Base-by-base conservation (phyloP, 30 jellyfish, hydroid and myxozoan genomes). In the Turritopsis dohrnii region DNA sequence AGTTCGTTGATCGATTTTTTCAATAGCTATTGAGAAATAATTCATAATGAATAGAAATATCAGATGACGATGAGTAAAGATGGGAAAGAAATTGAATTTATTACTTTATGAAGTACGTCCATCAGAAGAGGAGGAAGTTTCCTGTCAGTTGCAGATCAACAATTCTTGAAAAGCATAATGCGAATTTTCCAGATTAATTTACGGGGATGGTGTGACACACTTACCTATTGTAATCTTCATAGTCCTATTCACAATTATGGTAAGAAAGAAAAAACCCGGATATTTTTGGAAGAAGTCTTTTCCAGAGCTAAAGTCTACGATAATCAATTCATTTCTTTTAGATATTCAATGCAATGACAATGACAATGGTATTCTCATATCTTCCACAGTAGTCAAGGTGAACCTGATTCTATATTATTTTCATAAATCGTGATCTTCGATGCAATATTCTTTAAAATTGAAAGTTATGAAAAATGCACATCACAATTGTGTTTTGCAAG, bases 291-390 rank as follows among this genome's bases (percentile, higher is more conserved):
- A n/a, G n/a, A n/a, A n/a, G n/a, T n/a, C n/a, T n/a, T n/a, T n/a
- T n/a, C n/a, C n/a, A n/a, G n/a, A n/a, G n/a, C n/a, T n/a, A n/a
- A n/a, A n/a, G n/a, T n/a, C n/a, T n/a, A n/a, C n/a, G n/a, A n/a
- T n/a, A n/a, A n/a, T n/a, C n/a, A n/a, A n/a, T n/a, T 5, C 60
- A 41, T 41, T 13, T n/a, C 19, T 69, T 69, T 69, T 19, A 69
- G 77, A n/a, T 69, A 27, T 69, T 23, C 77, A 69, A 69, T 19
- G 77, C 77, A 23, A 69, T 69, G 77, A 69, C 77, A n/a, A 69
- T 69, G 77, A 69, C 77, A 9, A 69, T 69, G 77, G 77, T 69
- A 21, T 69, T 69, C 19, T 69, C 77, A n/a, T 69, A n/a, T 21
- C 77, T 69, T 69, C 77, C 77, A 69, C 28, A 1, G 19, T 69